Base-by-base conservation (phyloP, 2,797 vertebrate genomes). In the Schizothorax lantsangensis region DNA sequence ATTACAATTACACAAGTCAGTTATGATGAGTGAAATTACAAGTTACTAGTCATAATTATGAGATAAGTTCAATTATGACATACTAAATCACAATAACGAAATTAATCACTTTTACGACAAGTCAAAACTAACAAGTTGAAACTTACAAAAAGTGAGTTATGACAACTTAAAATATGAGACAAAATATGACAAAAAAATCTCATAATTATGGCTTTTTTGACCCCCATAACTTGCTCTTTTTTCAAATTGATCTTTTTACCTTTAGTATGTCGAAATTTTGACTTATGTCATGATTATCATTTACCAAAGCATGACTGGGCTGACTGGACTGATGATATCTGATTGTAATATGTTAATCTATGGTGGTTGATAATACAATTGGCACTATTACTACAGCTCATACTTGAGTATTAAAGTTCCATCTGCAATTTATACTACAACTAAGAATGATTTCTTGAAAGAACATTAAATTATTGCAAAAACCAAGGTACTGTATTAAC, bases 1-100 rank as follows among this genome's bases (percentile, higher is more conserved):
- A 59, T 59, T 59, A n/a, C 57, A 59, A 59, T 59, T 59, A n/a
- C 57, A 59, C 57, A 59, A 59, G 57, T 59, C 23, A 59, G 57
- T 59, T 59, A 26, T 59, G 57, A 59, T 4, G 1, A 59, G 9
- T n/a, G 1, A 45, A 45, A 26, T 72, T 5, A n/a, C 38, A 6
- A 40, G 5, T 23, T 15, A 71, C 21, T 8, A 36, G 33, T 38
- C 7, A 69, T 36, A 38, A 69, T 21, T 38, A 49, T 49, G 15
- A 49, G 47, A 49, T 15, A 49, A 6, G 26, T 30, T 30, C 1
- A 68, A 68, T 69, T 21, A 69, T 69, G 8, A 69, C 33, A 69
- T 38, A 11, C 33, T 7, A 68, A 36, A 17, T 2, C 30, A 38
- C 0, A 71, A 11, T 40, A 21, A 7, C 14, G 0, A 26, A 72